Evolutionary conservation across 35 echinoderm and acorn worm genomes (phyloP), one percentile per base, ranked within the genome.

Genomic region (Apostichopus japonicus): DNA sequence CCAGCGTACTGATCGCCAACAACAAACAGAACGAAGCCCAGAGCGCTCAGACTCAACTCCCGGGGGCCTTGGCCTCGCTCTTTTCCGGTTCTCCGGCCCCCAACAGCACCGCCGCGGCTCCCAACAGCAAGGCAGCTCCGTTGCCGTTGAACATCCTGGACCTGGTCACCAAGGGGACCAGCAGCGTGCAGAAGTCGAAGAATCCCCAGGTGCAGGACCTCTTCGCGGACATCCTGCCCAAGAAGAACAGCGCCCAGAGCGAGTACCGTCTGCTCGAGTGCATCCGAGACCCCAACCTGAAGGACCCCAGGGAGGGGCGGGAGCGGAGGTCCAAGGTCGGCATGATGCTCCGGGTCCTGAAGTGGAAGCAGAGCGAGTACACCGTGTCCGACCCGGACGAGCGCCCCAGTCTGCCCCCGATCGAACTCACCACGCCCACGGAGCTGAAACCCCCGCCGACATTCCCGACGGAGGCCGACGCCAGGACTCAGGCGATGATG

Each of bases 351-450:
- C 76, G 96, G 25, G 92, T 93, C 23, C 79, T 97, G n/a, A 91
- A 91, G 16, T 97, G 96, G 96, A 94, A 93, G 24, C 80, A 93
- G 54, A 94, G 94, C 55, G 91, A 97, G 78, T 97, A 97, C 61
- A 90, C 93, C 8, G 88, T 97, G 4, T 90, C 92, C 56, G 93
- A 97, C 17, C 57, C 78, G 1, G 95, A 94, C 3, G 90, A 94
- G 8, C 61, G 95, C 17, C 95, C 95, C 11, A 90, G 92, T 5
- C 86, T 97, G 53, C 93, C 90, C 6, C 95, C 95, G 4, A 97
- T 97, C 71, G 95, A 97, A 79, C 87, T 97, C 17, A 80, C 61
- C 8, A 97, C 95, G 8, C 95, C 95, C 8, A 97, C 95, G 8
- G 95, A 97, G 55, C 77, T 97, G 15, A 97, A 94, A 54, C 70